A percentile compares a stretch with the other conserved stretches of the same genome.
These are phyloP conservation scores for Drosophila nr. perissopoda DNA, from an alignment of 2,888 invertebrate species.

Conservation along the genomic window DNA sequence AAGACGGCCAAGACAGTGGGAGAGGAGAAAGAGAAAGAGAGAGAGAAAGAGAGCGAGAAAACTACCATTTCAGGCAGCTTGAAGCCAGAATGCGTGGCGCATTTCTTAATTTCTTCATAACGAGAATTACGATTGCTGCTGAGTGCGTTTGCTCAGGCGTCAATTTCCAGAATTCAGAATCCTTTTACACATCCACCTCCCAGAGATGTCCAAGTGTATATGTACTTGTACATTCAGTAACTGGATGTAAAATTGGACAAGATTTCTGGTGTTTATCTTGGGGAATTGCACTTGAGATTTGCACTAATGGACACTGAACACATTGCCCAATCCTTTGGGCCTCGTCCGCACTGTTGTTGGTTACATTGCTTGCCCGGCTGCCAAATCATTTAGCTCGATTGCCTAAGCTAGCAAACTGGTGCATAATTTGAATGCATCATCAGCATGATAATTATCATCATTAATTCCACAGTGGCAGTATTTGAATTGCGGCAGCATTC, in stretches of 20 bases:
- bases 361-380: constrained; percentile 29
- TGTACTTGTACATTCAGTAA: not conserved
- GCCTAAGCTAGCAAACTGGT: constrained; percentile 30
- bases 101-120: constrained; percentile 32
- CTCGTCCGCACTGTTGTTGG: not conserved
- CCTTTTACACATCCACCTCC: not conserved
- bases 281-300: constrained; percentile 50
- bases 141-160: constrained; percentile 42
- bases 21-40: not conserved
- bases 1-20: not conserved
- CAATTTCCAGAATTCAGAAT: constrained; percentile 20
- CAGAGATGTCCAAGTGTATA: not conserved
- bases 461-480: constrained; percentile 25
- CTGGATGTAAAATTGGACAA: constrained; percentile 24
- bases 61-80: constrained; percentile 32
- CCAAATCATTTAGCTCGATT: constrained; percentile 59
- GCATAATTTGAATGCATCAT: constrained; percentile 54
- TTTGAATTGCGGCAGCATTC: constrained; percentile 5
- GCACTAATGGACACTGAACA: constrained; percentile 39
- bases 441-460: constrained; percentile 58
- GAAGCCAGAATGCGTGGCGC: constrained; percentile 37
- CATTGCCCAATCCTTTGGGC: not conserved
- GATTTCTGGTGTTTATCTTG: constrained; percentile 40
- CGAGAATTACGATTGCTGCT: constrained; percentile 8
- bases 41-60: not conserved